phyloP scores from a whole-genome alignment of 2,888 invertebrate genomes.

The Vanessa cardui region DNA sequence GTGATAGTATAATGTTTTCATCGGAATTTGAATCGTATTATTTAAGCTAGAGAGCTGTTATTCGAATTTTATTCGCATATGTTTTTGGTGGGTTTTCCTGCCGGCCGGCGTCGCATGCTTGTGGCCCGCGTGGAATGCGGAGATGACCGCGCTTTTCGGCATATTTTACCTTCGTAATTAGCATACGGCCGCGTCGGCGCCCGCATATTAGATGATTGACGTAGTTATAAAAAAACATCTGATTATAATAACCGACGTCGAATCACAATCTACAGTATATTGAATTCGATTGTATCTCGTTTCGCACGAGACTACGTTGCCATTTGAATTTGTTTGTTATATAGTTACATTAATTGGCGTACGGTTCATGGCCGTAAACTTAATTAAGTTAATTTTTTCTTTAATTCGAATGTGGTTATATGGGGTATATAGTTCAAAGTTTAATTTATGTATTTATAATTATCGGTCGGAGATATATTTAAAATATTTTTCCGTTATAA shows the following conservation, averaged over 20 bases:
- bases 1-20: neutral
- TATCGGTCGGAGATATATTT: slow-evolving; percentile 1
- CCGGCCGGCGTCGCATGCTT: slow-evolving; percentile 54
- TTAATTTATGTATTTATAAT: slow-evolving; percentile 18
- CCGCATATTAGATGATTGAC: slow-evolving; percentile 43
- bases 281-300: slow-evolving; percentile 8
- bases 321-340: slow-evolving; percentile 21
- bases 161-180: slow-evolving; percentile 62
- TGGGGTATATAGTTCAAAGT: slow-evolving; percentile 22
- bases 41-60: slow-evolving; percentile 46
- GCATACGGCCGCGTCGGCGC: slow-evolving; percentile 63
- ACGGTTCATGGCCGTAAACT: slow-evolving; percentile 29
- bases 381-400: slow-evolving; percentile 23
- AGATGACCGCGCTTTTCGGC: slow-evolving; percentile 70
- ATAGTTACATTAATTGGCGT: slow-evolving; percentile 11
- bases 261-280: slow-evolving; percentile 23
- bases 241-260: slow-evolving; percentile 41
- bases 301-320: slow-evolving; percentile 27
- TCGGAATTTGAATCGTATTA: slow-evolving; percentile 39
- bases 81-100: slow-evolving; percentile 63
- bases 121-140: slow-evolving; percentile 71
- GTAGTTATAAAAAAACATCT: slow-evolving; percentile 41
- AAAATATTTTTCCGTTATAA: slow-evolving; percentile 19
- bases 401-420: slow-evolving; percentile 26
- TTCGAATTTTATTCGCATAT: slow-evolving; percentile 40